Base-by-base conservation (phyloP, 2,888 invertebrate genomes). In the Dynastes tityus region DNA sequence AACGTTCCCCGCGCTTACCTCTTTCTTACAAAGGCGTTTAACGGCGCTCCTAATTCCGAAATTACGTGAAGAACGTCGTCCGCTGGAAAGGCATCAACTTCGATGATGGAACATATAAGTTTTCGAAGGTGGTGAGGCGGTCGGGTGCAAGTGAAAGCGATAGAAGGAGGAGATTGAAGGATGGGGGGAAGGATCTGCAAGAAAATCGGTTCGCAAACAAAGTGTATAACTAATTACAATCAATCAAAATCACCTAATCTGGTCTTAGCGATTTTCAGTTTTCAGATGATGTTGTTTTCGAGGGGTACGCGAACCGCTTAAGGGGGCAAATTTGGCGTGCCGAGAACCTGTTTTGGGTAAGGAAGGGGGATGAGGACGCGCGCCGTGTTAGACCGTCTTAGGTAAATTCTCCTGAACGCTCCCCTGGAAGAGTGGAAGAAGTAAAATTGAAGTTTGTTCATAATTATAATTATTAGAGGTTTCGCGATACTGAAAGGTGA, bases 211-310 rank as follows among this genome's bases (percentile, higher is more conserved):
- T 45, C 88, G 87, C 87, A 87, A 87, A 87, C 87, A 88, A 88
- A 88, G 88, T 87, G 88, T 87, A 85, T 86, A 87, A 85, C 87
- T 88, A 88, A 88, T 88, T 88, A 88, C 87, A 87, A 88, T 88
- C 88, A 88, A 88, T 88, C 88, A 88, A 88, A 86, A 84, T 84
- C 82, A 82, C 83, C 82, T 83, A 83, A 84, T 84, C 84, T 82
- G 79, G 78, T 79, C 81, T 80, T 81, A 81, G 81, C 80, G 82
- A 82, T 80, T 79, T 77, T 73, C 78, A 71, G 55, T 77, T 77
- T 77, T 63, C 55, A 63, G 70, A 70, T 58, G 55, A 71, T 70
- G 58, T 70, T 71, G 40, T 51, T 45, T 45, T 45, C 49, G 49
- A 32, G n/a, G 65, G 13, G 65, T 22, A 53, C 51, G 64, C 27